Conservation (phyloP, 2,888 invertebrate genomes). For the Aethes cnicana region DNA sequence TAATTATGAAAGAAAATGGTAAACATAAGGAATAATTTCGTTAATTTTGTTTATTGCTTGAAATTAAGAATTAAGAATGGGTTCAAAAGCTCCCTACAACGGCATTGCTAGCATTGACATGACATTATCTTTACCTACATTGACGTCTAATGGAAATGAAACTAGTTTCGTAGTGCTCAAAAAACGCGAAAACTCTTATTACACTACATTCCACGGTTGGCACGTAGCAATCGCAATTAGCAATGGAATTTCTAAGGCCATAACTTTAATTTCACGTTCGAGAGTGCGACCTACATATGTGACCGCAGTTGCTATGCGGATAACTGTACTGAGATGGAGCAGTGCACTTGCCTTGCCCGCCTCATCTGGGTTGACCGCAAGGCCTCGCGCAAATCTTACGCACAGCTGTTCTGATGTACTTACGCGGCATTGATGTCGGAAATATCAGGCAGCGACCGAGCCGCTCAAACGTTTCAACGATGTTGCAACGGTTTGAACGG, state of each 20-base stretch:
- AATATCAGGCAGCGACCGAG: no score
- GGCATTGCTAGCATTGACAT: neutral
- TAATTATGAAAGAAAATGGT: no score
- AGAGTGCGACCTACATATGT: slow-evolving; percentile 68
- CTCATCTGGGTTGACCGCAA: slow-evolving; percentile 71
- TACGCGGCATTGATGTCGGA: slow-evolving; percentile 19
- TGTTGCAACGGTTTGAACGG: neutral
- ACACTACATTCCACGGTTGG: slow-evolving; percentile 32
- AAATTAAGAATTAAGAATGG: no score
- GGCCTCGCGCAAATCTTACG: slow-evolving; percentile 39
- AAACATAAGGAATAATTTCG: no score
- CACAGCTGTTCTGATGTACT: slow-evolving; percentile 43
- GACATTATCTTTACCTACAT: neutral
- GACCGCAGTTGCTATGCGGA: slow-evolving; percentile 65
- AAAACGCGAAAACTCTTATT: neutral
- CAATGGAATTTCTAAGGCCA: slow-evolving; percentile 59
- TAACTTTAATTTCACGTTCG: slow-evolving; percentile 69
- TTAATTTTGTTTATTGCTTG: no score
- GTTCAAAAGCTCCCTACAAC: neutral
- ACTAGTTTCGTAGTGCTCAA: neutral
- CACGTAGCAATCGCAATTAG: slow-evolving; percentile 55
- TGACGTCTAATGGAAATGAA: slow-evolving; percentile 11
- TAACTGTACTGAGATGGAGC: slow-evolving; percentile 65
- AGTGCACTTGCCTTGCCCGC: slow-evolving; percentile 43
- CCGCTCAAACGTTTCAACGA: no score